phyloP scores from a whole-genome alignment of 2,113 vertebrate species.

The Piprites chloris region DNA sequence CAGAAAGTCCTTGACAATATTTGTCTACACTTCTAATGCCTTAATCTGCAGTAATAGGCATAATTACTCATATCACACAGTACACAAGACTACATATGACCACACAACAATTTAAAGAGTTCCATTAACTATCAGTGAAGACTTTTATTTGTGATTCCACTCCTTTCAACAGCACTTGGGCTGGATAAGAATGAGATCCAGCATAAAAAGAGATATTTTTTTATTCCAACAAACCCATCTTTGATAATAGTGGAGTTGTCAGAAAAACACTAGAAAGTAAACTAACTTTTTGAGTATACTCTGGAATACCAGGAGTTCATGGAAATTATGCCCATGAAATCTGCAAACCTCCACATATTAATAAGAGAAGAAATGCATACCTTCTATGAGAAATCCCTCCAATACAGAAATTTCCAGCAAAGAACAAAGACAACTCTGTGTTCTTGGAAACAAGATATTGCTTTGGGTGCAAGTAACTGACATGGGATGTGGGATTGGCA shows the following conservation, averaged over 20 bases:
- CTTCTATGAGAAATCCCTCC: neutral
- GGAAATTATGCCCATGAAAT: neutral
- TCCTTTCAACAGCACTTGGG: rapidly evolving
- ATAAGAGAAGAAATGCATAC: neutral
- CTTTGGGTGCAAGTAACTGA: conserved; percentile 42
- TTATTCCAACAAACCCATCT: neutral
- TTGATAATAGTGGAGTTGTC: neutral
- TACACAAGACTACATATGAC: neutral
- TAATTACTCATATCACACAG: neutral
- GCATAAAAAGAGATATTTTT: neutral
- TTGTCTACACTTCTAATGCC: neutral
- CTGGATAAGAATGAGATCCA: neutral
- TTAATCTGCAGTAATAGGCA: neutral
- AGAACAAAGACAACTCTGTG: conserved; percentile 19
- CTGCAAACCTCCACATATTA: neutral
- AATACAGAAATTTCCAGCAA: conserved; percentile 23
- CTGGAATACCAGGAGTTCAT: neutral
- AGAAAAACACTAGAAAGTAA: neutral
- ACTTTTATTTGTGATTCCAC: neutral
- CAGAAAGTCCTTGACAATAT: neutral
- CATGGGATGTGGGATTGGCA: neutral
- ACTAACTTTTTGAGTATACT: neutral
- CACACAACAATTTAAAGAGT: neutral
- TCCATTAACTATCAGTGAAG: neutral
- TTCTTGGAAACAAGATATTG: conserved; percentile 56